Evolutionary conservation across 2,797 vertebrate species (phyloP).

Genomic region (Ibycter americanus): DNA sequence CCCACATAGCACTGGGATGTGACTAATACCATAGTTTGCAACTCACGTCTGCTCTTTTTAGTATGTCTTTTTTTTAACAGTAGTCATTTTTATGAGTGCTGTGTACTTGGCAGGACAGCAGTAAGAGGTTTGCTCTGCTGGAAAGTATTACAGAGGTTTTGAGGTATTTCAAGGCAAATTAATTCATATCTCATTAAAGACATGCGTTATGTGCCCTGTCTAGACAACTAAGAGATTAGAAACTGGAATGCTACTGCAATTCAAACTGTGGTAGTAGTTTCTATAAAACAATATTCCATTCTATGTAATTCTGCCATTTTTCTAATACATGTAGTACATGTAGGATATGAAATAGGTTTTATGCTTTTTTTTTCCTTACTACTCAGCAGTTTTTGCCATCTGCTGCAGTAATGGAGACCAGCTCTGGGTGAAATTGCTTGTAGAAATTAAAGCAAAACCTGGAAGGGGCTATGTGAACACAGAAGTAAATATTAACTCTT

Average conservation of each 20-base stretch:
- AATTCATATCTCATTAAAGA: slow-evolving; percentile 26
- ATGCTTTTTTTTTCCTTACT: neutral
- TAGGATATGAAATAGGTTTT: neutral
- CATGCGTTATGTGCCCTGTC: neutral
- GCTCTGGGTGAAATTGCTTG: neutral
- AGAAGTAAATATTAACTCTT: neutral
- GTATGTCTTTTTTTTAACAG: neutral
- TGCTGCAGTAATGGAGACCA: neutral
- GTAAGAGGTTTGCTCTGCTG: neutral
- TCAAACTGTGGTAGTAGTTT: neutral
- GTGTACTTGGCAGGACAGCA: neutral
- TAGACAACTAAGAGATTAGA: slow-evolving; percentile 28
- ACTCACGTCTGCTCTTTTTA: neutral
- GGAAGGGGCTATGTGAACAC: neutral
- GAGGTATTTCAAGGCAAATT: slow-evolving; percentile 2
- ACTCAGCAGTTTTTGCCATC: slow-evolving; percentile 31
- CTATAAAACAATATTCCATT: neutral
- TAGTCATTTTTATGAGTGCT: slow-evolving; percentile 1
- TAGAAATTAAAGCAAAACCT: neutral
- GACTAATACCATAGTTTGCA: neutral
- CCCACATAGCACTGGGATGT: neutral
- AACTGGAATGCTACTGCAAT: neutral
- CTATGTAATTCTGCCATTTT: neutral
- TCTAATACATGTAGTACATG: neutral
- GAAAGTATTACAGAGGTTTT: slow-evolving; percentile 34